A percentile compares a stretch with the other conserved stretches of the same genome.
Evolutionary conservation across 2,113 vertebrate species (phyloP).

Genomic region (Trinectes maculatus): DNA sequence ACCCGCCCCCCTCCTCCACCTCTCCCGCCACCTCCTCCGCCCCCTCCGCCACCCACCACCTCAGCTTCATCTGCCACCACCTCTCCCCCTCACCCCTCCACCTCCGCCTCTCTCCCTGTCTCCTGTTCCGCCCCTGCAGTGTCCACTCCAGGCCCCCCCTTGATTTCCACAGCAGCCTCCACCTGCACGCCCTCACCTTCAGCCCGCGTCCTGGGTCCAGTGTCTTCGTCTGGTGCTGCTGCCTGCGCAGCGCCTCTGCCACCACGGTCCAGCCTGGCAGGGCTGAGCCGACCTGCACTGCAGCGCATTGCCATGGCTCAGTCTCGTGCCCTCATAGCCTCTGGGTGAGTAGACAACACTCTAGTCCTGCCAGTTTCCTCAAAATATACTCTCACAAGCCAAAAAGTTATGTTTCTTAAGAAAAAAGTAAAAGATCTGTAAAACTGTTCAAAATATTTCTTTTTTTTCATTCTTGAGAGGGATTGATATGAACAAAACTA

Average conservation of each 20-base stretch:
- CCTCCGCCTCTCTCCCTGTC: slow-evolving; percentile 55
- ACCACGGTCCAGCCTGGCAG: slow-evolving; percentile 83
- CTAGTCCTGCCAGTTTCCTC: background rate
- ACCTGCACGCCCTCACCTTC: slow-evolving; percentile 74
- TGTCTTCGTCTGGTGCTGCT: slow-evolving; percentile 65
- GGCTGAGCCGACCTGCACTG: slow-evolving; percentile 88
- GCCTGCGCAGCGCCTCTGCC: slow-evolving; percentile 78
- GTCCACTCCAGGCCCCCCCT: slow-evolving; percentile 28
- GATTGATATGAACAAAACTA: too few species aligned
- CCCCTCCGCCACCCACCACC: slow-evolving; percentile 54
- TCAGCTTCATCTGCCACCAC: slow-evolving; percentile 60
- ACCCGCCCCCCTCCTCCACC: slow-evolving; percentile 79
- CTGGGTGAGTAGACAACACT: slow-evolving; percentile 85
- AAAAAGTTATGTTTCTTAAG: background rate
- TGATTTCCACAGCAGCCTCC: slow-evolving; percentile 75
- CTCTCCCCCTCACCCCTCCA: slow-evolving; percentile 22
- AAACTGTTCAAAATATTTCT: too few species aligned
- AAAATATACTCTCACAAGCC: background rate
- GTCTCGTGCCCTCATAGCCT: slow-evolving; percentile 93
- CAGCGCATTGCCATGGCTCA: slow-evolving; percentile 95
- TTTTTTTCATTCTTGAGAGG: too few species aligned
- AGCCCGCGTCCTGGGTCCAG: slow-evolving; percentile 77
- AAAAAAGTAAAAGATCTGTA: background rate
- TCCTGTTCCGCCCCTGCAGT: slow-evolving; percentile 17
- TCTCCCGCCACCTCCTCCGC: slow-evolving; percentile 76